Conservation (phyloP, 2,113 vertebrate species). For the Probosciger aterrimus region DNA sequence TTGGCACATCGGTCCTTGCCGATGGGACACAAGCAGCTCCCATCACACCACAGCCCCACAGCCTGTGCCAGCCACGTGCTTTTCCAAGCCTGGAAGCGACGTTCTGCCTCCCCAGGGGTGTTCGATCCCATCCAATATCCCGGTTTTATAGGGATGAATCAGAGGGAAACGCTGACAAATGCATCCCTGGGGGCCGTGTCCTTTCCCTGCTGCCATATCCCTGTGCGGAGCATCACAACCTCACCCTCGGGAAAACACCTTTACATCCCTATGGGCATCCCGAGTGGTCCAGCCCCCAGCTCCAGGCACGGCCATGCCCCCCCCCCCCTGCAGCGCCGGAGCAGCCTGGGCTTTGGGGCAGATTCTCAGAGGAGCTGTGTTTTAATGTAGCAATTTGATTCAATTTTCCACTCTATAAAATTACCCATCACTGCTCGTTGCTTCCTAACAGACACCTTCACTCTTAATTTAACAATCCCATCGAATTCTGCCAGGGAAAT, state of each 20-base stretch:
- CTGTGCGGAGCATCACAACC: neutral
- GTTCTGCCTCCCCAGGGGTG: neutral
- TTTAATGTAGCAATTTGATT: conserved; percentile 96
- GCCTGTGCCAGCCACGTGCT: neutral
- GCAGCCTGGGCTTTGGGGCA: conserved; percentile 61
- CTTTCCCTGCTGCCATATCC: neutral
- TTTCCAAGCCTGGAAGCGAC: rapidly evolving
- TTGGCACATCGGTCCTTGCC: rapidly evolving
- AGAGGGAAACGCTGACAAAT: neutral
- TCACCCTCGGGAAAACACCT: rapidly evolving
- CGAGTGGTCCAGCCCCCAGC: neutral
- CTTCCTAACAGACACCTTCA: conserved; percentile 87
- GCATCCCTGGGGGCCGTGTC: neutral
- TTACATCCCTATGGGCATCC: neutral
- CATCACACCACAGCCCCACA: neutral
- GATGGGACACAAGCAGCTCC: rapidly evolving
- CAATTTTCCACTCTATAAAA: conserved; percentile 98
- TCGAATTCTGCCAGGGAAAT: conserved; percentile 89
- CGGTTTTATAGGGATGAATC: neutral
- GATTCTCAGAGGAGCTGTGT: conserved; percentile 81
- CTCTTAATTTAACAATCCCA: conserved; percentile 94
- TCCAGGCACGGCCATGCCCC: neutral
- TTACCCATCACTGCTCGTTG: conserved; percentile 88
- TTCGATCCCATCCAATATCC: neutral
- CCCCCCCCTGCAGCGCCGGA: neutral